Conservation (phyloP, 1,140 invertebrate species). For the Papilio glaucus region DNA sequence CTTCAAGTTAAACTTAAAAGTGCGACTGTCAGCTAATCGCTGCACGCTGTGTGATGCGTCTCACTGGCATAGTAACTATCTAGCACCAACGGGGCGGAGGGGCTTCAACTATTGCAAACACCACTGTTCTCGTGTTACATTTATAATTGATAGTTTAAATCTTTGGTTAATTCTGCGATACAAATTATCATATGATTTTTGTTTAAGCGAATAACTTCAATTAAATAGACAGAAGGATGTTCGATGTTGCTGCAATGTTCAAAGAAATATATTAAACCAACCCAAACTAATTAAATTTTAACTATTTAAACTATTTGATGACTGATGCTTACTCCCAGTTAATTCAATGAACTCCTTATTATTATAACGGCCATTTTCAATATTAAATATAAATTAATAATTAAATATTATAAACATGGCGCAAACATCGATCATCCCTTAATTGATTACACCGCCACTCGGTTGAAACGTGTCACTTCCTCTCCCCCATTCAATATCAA, state of each 20-base stretch:
- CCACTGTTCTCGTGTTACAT: constrained; percentile 1
- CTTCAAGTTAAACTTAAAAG: not conserved
- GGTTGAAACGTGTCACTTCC: constrained; percentile 32
- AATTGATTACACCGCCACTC: constrained; percentile 29
- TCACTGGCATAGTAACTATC: constrained; percentile 69
- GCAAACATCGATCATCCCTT: constrained; percentile 2
- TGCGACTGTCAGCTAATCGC: constrained; percentile 14
- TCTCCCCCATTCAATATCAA: constrained; percentile 31
- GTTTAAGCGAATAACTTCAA: not conserved
- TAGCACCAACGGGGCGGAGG: constrained; percentile 69
- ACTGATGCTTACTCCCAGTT: too few relatives aligned
- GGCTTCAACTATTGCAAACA: constrained; percentile 42
- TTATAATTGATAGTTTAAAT: constrained; percentile 3
- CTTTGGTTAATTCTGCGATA: constrained; percentile 32
- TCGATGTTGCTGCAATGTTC: not conserved
- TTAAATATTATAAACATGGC: not conserved
- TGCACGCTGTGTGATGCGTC: constrained; percentile 41
- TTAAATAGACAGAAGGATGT: not conserved
- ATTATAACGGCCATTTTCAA: not conserved
- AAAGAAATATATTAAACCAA: too few relatives aligned
- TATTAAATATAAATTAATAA: not conserved
- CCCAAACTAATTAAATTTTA: too few relatives aligned
- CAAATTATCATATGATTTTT: constrained; percentile 1
- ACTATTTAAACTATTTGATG: not conserved
- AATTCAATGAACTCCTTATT: too few relatives aligned